phyloP scores from a whole-genome alignment of 1,140 invertebrate species.

The Bombus sibiricus region DNA sequence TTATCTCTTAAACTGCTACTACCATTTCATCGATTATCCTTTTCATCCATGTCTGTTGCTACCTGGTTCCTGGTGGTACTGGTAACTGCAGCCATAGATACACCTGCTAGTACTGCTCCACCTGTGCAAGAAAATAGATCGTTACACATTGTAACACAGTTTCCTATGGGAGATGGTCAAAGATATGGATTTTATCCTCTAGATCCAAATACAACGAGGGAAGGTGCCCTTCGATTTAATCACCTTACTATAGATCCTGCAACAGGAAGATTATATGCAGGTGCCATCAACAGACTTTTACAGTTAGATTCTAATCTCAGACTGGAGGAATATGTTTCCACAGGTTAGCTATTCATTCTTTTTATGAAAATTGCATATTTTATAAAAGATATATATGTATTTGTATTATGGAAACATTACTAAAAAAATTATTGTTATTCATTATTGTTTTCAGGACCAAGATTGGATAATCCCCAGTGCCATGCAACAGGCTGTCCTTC shows the following conservation, averaged over 20 bases:
- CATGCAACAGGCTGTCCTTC: conserved; percentile 91
- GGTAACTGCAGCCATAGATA: conserved; percentile 68
- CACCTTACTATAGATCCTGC: conserved; percentile 86
- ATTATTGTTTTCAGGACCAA: conserved; percentile 85
- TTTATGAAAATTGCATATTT: neutral
- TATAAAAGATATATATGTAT: neutral
- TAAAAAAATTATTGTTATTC: conserved; percentile 4
- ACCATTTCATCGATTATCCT: conserved; percentile 34
- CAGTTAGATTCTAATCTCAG: conserved; percentile 90
- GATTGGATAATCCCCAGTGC: conserved; percentile 93
- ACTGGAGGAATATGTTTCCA: conserved; percentile 86
- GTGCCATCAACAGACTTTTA: conserved; percentile 92
- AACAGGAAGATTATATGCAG: conserved; percentile 88
- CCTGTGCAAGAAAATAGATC: conserved; percentile 65
- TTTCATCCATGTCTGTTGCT: conserved; percentile 64
- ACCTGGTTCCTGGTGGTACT: conserved; percentile 70
- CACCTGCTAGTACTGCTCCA: conserved; percentile 56
- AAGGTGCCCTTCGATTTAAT: conserved; percentile 80
- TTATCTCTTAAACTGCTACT: conserved; percentile 41
- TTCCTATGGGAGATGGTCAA: conserved; percentile 66
- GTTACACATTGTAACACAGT: conserved; percentile 73
- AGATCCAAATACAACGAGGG: conserved; percentile 77
- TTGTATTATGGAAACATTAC: neutral
- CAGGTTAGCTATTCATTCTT: conserved; percentile 76
- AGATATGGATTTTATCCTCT: conserved; percentile 59